Base-by-base conservation (phyloP, 2,113 vertebrate species). In the Pipra filicauda region DNA sequence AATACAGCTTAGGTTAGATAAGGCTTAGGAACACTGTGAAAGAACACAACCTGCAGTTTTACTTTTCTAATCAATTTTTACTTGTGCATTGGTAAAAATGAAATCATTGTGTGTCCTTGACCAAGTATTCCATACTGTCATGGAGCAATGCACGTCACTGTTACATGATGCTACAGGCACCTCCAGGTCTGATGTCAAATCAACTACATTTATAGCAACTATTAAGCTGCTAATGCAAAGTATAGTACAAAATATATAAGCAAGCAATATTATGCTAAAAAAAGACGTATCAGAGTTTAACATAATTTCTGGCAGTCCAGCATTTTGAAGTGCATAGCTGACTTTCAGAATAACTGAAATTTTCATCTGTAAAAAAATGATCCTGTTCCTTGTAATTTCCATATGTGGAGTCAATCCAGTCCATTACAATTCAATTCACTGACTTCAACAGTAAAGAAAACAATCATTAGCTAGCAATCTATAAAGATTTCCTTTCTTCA, bases 401-500 rank as follows among this genome's bases (percentile, higher is more conserved):
- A 8, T 94, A 48, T 41, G 48, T 78, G 82, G 55, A 90, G n/a
- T 88, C 85, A 95, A 66, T 61, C 30, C 70, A 75, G 61, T 81
- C 83, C 48, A 81, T 84, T 95, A 93, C 85, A 95, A 94, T 96
- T 88, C 79, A 94, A 77, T 71, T 94, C 75, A 80, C 65, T 26
- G 75, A 90, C 69, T 95, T 52, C 55, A 96, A 76, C 35, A 51
- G 82, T 64, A 94, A 96, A 94, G 78, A 95, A 96, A 97, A 95
- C 82, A 95, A 59, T 58, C 90, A 94, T 67, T 96, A 95, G 55
- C 76, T 61, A 91, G 59, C 79, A 94, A 93, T 58, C 72, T 93
- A 69, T 81, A 81, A 94, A 91, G 92, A 86, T 86, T 97, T 93
- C 72, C 75, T 96, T 94, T 93, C 88, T 80, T 94, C 92, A 88